phyloP scores from a whole-genome alignment of 2,797 vertebrate species.

The Okamejei kenojei region DNA sequence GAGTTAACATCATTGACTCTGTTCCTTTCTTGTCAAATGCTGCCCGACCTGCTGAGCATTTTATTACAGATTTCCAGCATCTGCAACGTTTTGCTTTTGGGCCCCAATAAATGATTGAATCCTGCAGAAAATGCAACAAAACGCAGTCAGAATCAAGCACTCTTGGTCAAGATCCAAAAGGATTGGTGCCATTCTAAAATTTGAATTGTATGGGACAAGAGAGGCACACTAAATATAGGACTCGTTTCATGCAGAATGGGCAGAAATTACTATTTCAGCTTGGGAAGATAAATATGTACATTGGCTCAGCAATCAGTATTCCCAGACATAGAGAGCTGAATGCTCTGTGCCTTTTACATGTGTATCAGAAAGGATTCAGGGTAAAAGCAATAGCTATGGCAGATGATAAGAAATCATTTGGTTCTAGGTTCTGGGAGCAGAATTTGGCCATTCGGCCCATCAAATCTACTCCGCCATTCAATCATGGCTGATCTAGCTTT shows the following conservation, averaged over 20 bases:
- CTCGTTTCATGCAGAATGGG: background rate
- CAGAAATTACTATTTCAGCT: conserved; percentile 4
- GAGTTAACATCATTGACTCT: too few species aligned
- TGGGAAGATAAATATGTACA: conserved; percentile 25
- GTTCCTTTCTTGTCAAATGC: too few species aligned
- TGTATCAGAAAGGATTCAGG: background rate
- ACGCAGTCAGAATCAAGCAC: background rate
- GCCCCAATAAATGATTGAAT: background rate
- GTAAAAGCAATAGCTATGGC: background rate
- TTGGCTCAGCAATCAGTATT: background rate
- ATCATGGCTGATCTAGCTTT: too few species aligned
- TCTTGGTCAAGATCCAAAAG: background rate
- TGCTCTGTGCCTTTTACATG: background rate
- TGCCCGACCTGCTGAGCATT: too few species aligned
- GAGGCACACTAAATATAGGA: background rate
- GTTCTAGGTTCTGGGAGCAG: too few species aligned
- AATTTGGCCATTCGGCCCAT: too few species aligned
- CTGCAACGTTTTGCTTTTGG: too few species aligned
- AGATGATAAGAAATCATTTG: too few species aligned
- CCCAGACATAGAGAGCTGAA: background rate
- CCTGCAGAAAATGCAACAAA: background rate
- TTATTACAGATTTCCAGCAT: too few species aligned
- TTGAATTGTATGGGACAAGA: background rate
- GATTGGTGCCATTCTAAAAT: background rate
- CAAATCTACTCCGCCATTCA: too few species aligned